Evolutionary conservation across 2,797 vertebrate genomes (phyloP).

Genomic region (Hemibagrus guttatus): DNA sequence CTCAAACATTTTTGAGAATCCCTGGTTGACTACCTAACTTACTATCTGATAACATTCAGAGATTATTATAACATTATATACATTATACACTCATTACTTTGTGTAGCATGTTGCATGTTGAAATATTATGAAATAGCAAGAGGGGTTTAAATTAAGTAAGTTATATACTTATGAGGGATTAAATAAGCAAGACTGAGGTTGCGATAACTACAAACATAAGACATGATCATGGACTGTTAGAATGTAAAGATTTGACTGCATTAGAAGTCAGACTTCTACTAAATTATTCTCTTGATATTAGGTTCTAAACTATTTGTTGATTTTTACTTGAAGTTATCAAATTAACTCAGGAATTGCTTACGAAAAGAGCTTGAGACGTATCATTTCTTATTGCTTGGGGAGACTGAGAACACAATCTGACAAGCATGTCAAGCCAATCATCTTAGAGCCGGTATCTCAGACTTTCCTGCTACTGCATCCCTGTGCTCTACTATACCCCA

Average conservation of each 20-base stretch:
- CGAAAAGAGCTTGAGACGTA: constrained; percentile 33
- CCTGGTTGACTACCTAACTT: too few species aligned
- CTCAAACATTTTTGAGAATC: too few species aligned
- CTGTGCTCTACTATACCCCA: constrained; percentile 42
- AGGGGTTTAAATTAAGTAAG: not conserved
- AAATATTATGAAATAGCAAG: not conserved
- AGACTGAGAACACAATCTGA: constrained; percentile 42
- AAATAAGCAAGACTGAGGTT: not conserved
- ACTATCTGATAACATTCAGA: too few species aligned
- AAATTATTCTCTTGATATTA: not conserved
- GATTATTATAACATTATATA: too few species aligned
- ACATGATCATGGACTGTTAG: constrained; percentile 11
- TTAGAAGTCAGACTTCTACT: not conserved
- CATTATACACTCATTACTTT: too few species aligned
- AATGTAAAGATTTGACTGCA: not conserved
- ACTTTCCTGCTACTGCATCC: constrained; percentile 42
- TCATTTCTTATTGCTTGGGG: constrained; percentile 47
- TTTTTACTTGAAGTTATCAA: constrained; percentile 31
- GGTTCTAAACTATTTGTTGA: not conserved
- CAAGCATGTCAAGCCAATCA: constrained; percentile 58
- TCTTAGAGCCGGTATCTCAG: constrained; percentile 49
- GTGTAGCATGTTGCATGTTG: too few species aligned
- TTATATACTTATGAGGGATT: not conserved
- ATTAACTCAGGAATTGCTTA: constrained; percentile 38
- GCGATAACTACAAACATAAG: constrained; percentile 19